A percentile compares a stretch with the other conserved stretches of the same genome.
Conservation (phyloP, 2,888 invertebrate genomes). For the Gisinianus flammeolus region DNA sequence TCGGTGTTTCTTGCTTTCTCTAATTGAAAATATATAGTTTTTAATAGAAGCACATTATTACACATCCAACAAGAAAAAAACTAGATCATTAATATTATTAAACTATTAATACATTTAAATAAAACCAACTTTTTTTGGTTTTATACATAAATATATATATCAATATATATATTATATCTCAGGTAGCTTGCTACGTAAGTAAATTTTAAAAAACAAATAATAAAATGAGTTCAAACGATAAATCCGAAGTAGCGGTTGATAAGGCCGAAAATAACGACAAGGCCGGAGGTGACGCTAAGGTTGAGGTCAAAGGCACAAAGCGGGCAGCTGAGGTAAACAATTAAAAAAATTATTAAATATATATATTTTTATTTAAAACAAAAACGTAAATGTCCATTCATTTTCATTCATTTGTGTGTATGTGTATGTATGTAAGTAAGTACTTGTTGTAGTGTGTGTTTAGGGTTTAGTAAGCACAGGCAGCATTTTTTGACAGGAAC, state of each 20-base stretch:
- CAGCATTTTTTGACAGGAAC: too few relatives aligned
- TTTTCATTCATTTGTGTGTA: too few relatives aligned
- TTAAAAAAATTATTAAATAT: neutral
- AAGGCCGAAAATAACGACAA: constrained; percentile 76
- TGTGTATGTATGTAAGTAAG: too few relatives aligned
- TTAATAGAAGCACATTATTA: too few relatives aligned
- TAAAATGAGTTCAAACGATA: constrained; percentile 77
- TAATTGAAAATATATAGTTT: too few relatives aligned
- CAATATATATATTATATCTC: neutral
- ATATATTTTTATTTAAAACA: neutral
- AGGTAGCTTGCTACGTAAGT: constrained; percentile 36
- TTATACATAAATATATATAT: neutral
- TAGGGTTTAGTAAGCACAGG: too few relatives aligned
- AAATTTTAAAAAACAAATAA: constrained; percentile 30
- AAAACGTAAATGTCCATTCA: too few relatives aligned
- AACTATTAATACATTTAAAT: too few relatives aligned
- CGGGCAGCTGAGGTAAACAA: constrained; percentile 84
- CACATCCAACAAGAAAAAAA: too few relatives aligned
- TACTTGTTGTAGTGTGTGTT: too few relatives aligned
- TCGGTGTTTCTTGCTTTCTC: neutral
- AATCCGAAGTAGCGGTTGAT: constrained; percentile 80
- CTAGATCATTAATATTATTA: too few relatives aligned
- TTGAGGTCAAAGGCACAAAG: constrained; percentile 84
- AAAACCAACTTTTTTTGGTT: neutral
- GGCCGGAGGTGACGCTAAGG: constrained; percentile 75